Evolutionary conservation across 2,888 invertebrate species (phyloP).

Genomic region (Nowickia ferox): DNA sequence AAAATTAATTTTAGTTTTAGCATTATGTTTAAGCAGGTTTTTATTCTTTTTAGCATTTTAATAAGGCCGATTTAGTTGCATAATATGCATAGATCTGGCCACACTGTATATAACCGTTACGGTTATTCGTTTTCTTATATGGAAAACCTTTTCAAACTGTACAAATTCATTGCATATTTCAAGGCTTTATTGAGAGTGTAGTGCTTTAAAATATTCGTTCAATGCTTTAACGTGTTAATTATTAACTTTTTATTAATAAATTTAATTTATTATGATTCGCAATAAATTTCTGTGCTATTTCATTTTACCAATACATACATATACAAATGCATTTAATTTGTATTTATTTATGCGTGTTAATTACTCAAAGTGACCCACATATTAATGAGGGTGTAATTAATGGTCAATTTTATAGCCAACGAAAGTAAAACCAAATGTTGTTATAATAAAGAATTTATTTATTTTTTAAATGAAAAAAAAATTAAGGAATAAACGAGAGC

Average conservation of each 20-base stretch:
- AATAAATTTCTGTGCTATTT: not conserved
- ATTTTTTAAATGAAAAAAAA: not conserved
- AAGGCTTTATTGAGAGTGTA: not conserved
- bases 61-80: too few relatives aligned
- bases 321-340: conserved; percentile 3
- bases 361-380: conserved; percentile 55
- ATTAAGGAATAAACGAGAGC: not conserved
- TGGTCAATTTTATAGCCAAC: conserved; percentile 56
- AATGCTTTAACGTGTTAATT: conserved; percentile 1
- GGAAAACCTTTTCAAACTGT: not conserved
- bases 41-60: too few relatives aligned
- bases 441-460: conserved; percentile 44
- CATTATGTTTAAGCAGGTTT: too few relatives aligned
- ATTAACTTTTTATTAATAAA: conserved; percentile 18
- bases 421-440: conserved; percentile 55
- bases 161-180: conserved; percentile 7
- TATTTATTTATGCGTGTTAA: conserved; percentile 31
- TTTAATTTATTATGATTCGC: conserved; percentile 11
- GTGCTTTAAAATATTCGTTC: not conserved
- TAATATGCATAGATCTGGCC: too few relatives aligned
- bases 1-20: too few relatives aligned
- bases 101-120: not conserved
- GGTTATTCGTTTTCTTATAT: not conserved
- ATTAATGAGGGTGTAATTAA: conserved; percentile 65
- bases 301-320: not conserved